Base-by-base conservation (phyloP, 2,797 vertebrate species). In the Cirrhinus mrigala region DNA sequence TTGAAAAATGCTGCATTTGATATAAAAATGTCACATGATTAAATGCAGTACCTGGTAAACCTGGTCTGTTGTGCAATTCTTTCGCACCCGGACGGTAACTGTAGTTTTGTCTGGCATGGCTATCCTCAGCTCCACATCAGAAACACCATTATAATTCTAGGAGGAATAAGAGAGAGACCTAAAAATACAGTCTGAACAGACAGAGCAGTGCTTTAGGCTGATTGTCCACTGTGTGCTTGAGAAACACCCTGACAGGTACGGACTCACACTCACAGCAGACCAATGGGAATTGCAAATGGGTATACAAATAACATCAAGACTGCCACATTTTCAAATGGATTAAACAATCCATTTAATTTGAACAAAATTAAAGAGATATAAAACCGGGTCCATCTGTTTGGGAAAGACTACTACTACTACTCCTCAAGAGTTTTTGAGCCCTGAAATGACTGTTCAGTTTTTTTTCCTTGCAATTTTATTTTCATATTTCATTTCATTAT, bases 41-140 rank as follows among this genome's bases (percentile, higher is more conserved):
- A 27, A 82, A 70, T 66, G 33, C 48, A 76, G 69, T 95, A 99
- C 98, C 97, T 99, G 97, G 91, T 99, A 99, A 20, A 99, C 98
- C 88, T 99, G 98, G 92, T 99, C 98, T 33, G 98, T 99, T 0
- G 98, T 99, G 77, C 97, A 97, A 92, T 99, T 99, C 94, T 99
- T 99, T 87, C 97, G 97, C 22, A 99, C 97, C 75, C 97, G 91
- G 76, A 99, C 95, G 0, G 96, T 97, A 82, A 98, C 96, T 0
- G 97, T 96, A 2, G 94, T 96, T 90, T 96, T 96, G 75, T 99
- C 98, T 0, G 98, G 98, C 84, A 97, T 93, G 0, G 97, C 98
- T 92, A 99, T 97, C 81, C 98, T 96, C 88, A 99, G 93, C 90
- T 99, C 98, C 88, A 99, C 98, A 7, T 99, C 98, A 0, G 97